Evolutionary conservation across 2,888 invertebrate genomes (phyloP).

Genomic region (Andricus quercusramuli): DNA sequence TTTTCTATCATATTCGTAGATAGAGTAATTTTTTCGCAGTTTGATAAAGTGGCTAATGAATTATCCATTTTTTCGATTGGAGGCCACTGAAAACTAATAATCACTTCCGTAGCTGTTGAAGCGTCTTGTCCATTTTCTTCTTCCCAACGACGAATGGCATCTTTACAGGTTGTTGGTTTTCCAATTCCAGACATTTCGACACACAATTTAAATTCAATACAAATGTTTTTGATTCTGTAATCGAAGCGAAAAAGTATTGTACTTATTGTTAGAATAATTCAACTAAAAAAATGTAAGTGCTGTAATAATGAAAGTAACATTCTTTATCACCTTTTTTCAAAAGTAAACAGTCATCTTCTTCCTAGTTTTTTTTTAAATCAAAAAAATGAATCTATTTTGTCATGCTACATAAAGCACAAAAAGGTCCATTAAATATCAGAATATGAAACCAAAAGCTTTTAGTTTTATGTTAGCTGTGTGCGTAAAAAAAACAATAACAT

Average conservation of each 20-base stretch:
- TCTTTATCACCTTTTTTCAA: not conserved
- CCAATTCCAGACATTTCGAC: slow-evolving; percentile 65
- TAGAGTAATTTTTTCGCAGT: slow-evolving; percentile 91
- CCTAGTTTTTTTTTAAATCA: too few species aligned
- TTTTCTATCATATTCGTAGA: slow-evolving; percentile 97
- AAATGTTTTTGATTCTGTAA: not conserved
- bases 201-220: not conserved
- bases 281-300: not conserved
- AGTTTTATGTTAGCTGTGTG: not conserved
- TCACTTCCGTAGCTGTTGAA: slow-evolving; percentile 86
- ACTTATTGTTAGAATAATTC: not conserved
- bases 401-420: not conserved
- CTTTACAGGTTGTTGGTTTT: slow-evolving; percentile 90
- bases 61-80: slow-evolving; percentile 98
- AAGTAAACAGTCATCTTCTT: too few species aligned
- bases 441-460: not conserved
- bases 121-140: slow-evolving; percentile 84
- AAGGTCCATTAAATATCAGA: not conserved
- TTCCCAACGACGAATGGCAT: slow-evolving; percentile 93
- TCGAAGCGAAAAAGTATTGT: not conserved
- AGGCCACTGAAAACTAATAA: slow-evolving; percentile 92
- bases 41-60: slow-evolving; percentile 85
- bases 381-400: too few species aligned
- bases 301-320: not conserved
- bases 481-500: not conserved